These are phyloP conservation scores for Hirtodrosophila duncani DNA, from an alignment of 2,888 invertebrate genomes.

Conservation along the genomic window DNA sequence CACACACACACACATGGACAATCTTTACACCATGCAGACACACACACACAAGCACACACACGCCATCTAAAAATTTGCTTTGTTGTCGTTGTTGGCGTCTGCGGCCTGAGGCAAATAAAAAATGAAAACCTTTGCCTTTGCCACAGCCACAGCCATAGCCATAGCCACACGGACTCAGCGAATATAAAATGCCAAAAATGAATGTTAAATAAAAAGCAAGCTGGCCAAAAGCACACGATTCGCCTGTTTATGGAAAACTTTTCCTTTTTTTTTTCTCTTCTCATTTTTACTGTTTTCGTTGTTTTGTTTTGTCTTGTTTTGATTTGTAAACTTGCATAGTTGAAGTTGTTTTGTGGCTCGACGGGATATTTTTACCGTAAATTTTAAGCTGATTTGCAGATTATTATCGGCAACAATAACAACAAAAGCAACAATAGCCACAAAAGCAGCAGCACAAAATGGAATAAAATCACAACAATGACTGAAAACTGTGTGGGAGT, in stretches of 20 bases:
- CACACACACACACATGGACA: constrained; percentile 1
- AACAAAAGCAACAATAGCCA: constrained; percentile 8
- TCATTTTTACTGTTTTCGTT: constrained; percentile 9
- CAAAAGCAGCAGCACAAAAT: not conserved
- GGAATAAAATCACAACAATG: constrained; percentile 27
- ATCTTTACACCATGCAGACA: not conserved
- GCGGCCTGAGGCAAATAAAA: constrained; percentile 36
- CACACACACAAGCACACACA: constrained; percentile 16
- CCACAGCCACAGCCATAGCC: too few species aligned
- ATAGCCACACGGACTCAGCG: not conserved
- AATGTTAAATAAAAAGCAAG: constrained; percentile 51
- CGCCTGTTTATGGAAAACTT: constrained; percentile 5
- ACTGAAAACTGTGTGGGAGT: too few species aligned
- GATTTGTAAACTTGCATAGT: constrained; percentile 55
- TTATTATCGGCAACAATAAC: constrained; percentile 54
- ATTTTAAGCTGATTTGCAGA: constrained; percentile 66
- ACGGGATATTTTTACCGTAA: not conserved
- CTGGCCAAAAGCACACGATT: constrained; percentile 32
- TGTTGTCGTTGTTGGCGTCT: constrained; percentile 66
- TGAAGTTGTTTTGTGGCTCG: constrained; percentile 34
- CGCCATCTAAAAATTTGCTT: constrained; percentile 44
- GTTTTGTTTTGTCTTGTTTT: too few species aligned
- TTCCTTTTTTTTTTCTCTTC: constrained; percentile 1
- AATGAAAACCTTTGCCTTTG: constrained; percentile 2
- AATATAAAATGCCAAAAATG: constrained; percentile 27